Evolutionary conservation across 2,888 invertebrate species (phyloP), one percentile per base, ranked within the genome.

Genomic region (Polietes domitor): DNA sequence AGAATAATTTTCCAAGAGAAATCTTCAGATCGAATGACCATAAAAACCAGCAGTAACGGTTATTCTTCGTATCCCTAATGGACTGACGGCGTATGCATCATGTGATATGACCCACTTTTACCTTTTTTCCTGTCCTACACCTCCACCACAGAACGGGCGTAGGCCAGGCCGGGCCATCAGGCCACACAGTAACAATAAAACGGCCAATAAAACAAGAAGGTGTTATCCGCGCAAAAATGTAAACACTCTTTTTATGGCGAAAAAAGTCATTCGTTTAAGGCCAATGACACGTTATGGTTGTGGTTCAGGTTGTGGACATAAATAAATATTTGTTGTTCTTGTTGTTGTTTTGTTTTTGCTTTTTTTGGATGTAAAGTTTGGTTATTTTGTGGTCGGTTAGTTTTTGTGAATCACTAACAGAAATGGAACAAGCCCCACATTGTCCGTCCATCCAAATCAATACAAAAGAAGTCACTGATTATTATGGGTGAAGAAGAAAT

Each of bases 231-330:
- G 53, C 53, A 53, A 53, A 53, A 53, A 53, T 19, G 21, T 28
- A 19, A 37, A 19, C 10, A 37, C 7, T 28, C 9, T 61, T 61
- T 26, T 71, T 71, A 28, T 53, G 47, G 10, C 24, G 41, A 37
- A 37, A 41, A 58, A 73, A 41, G 28, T 71, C 43, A 73, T 73
- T 73, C n/a, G 21, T 70, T 74, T 75, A 61, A 71, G 77, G 77
- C 75, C 77, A 78, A 77, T 78, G 82, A 82, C 82, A 82, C 43
- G 65, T 71, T 82, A 58, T 2, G 28, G 21, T 55, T 70, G 68
- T 68, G 21, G 28, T 26, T 15, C 24, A 17, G 37, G 26, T 47
- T 43, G 32, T 71, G 41, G 17, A n/a, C 19, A 32, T 53, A 28
- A 68, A 58, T 47, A 58, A 41, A 61, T 43, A 28, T 75, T 74